Evolutionary conservation across 2,113 vertebrate species (phyloP).

Genomic region (Bos javanicus): DNA sequence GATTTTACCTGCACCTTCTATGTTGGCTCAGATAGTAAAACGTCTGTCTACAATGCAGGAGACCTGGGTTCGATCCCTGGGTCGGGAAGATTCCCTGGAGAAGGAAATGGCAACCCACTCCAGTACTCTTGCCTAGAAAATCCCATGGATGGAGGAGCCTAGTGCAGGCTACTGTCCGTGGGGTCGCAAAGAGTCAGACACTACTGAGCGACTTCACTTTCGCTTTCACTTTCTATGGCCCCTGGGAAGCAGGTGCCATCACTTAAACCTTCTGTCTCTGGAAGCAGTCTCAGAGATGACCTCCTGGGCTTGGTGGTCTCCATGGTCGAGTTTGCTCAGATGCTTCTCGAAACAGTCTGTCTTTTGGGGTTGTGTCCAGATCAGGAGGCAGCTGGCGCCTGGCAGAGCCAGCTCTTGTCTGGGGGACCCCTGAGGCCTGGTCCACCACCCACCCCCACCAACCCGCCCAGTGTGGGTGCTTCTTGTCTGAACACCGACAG

Average conservation of each 20-base stretch:
- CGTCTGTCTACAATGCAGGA: too few species aligned
- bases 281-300: neutral
- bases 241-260: neutral
- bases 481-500: neutral
- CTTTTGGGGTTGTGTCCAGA: too few species aligned
- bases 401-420: neutral
- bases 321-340: fast-evolving
- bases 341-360: neutral
- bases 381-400: neutral
- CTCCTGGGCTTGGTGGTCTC: neutral
- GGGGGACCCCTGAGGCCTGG: neutral
- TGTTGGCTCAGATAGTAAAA: too few species aligned
- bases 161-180: too few species aligned
- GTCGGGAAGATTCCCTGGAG: too few species aligned
- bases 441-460: neutral
- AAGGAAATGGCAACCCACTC: too few species aligned
- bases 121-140: too few species aligned
- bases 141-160: too few species aligned
- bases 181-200: too few species aligned
- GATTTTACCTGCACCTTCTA: fast-evolving
- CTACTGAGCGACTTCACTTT: too few species aligned
- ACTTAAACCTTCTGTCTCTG: neutral
- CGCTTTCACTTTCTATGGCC: neutral
- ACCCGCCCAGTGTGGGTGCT: fast-evolving
- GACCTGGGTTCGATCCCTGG: too few species aligned